Base-by-base conservation (phyloP, 92 coral and sea anemone genomes). In the Desmophyllum pertusum region DNA sequence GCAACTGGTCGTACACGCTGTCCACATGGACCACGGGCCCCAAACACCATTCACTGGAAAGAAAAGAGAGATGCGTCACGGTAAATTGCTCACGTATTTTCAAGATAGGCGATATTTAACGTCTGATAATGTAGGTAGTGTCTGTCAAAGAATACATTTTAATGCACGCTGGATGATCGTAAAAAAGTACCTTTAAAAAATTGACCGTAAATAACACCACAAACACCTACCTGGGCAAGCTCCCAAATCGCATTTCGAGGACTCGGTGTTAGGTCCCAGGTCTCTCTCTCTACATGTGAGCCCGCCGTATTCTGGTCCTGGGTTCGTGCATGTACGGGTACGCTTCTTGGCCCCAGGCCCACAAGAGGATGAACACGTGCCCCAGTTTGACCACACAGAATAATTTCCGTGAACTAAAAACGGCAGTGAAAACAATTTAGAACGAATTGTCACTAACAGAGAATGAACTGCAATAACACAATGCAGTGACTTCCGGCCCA, bases 11-110 rank as follows among this genome's bases (percentile, higher is more conserved):
- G 98, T 89, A 37, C 98, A 94, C 17, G 85, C 86, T 48, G 92
- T 84, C 92, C 89, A 94, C 75, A 89, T 75, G 45, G 98, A 89
- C 98, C 98, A 94, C 33, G 86, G 82, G n/a, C 95, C 91, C 98
- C 98, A 94, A 52, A 53, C 72, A 61, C 98, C 98, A 43, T 94
- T 87, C 62, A 89, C 98, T 94, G 75, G 17, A 33, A 10, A 65
- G 15, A 14, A 63, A 37, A 31, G 10, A 36, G 10, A 36, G 10
- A 27, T 18, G 1, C 18, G 29, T 67, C 39, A 67, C 7, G 21
- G n/a, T 10, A 18, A 18, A 11, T 59, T 25, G 9, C 63, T 55
- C 23, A 55, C 29, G 63, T 55, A 55, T 23, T 21, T 10, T 27
- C 29, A 21, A 1, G 21, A 4, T 19, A 18, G 21, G 5, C n/a